Conservation (phyloP, 2,113 vertebrate species). For the Myanophis thanlyinensis region DNA sequence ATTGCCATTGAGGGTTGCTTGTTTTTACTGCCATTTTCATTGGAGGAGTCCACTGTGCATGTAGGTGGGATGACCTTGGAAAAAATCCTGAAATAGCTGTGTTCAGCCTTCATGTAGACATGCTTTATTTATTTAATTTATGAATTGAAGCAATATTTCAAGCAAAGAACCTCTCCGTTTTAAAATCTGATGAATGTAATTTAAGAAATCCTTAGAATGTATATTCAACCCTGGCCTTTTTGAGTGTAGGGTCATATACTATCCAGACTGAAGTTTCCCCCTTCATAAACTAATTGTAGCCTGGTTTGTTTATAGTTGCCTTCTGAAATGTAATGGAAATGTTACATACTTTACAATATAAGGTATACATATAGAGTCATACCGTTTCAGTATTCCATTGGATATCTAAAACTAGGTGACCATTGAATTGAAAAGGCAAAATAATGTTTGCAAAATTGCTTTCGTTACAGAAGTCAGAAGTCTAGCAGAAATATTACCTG, state of each 20-base stretch:
- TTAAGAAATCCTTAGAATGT: background rate
- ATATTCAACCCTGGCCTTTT: background rate
- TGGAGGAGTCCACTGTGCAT: background rate
- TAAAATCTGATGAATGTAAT: background rate
- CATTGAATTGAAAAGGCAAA: background rate
- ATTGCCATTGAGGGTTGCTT: background rate
- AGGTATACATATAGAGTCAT: background rate
- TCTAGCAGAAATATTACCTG: slow-evolving; percentile 81
- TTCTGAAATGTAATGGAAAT: background rate
- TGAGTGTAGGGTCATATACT: background rate
- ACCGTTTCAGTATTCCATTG: background rate
- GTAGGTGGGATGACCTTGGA: background rate
- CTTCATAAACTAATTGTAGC: background rate
- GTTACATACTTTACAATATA: background rate
- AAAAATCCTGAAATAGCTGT: background rate
- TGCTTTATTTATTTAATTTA: too few relatives aligned
- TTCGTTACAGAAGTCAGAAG: slow-evolving; percentile 79
- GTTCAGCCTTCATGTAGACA: background rate
- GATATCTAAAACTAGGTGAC: background rate
- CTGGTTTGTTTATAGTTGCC: background rate
- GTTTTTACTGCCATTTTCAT: background rate
- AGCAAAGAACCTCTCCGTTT: background rate
- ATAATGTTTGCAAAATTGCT: background rate
- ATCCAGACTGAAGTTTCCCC: background rate
- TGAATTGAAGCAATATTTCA: background rate